Evolutionary conservation across 2,888 invertebrate genomes (phyloP), one percentile per base, ranked within the genome.

Genomic region (Laspeyria flexula): DNA sequence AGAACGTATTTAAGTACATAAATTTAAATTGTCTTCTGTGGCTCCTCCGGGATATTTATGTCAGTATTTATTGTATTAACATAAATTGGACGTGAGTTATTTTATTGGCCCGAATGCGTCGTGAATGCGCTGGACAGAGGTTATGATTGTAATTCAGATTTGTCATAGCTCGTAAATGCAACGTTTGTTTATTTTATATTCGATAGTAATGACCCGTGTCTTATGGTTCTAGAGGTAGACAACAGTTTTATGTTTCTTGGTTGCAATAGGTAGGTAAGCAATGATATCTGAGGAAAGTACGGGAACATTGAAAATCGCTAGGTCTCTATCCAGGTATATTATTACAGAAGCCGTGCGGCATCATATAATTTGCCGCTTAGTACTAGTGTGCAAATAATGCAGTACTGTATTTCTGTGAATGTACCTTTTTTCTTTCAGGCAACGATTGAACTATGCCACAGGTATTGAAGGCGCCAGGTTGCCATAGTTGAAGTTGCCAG

Each of bases 1-100:
- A 65, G 73, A 73, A 64, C 57, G 66, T 74, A 81, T 77, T 72
- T 79, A 31, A 31, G 31, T 31, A 82, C 83, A 90, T 92, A 90
- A 90, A 91, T 90, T 86, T 73, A 86, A 88, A 90, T 91, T 85
- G 85, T 85, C 84, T 86, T 83, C 81, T 79, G 79, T 72, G 78
- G 77, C 81, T 83, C 84, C 83, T 77, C 75, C 72, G 74, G 76
- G 79, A 88, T 86, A 91, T 92, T 92, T 91, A 92, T 91, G 88
- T 83, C 75, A 85, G 83, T 90, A 90, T 92, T 91, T 92, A 92
- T 91, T 87, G 86, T 90, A 92, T 90, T 91, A 92, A 91, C 90
- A 92, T 92, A 91, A 92, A 91, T 91, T 92, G 90, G 87, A 88
- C 91, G 80, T 91, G 91, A 91, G 87, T 92, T 91, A 92, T 92